Evolutionary conservation across 2,888 invertebrate species (phyloP).

Genomic region (Eupithecia centaureata): DNA sequence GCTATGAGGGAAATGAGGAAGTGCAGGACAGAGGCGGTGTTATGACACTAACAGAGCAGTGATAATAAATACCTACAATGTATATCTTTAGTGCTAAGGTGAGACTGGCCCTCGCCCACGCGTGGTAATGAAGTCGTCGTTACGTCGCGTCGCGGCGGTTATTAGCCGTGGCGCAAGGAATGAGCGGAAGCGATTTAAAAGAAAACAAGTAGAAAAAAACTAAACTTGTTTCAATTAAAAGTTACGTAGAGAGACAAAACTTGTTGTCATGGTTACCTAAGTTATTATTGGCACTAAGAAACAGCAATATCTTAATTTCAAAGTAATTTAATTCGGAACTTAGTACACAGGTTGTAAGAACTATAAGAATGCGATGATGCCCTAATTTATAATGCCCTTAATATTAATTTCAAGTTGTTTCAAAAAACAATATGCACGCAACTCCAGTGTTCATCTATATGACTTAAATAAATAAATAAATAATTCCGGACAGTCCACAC

Average conservation of each 20-base stretch:
- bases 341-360: too few relatives aligned
- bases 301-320: too few relatives aligned
- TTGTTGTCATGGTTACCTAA: not conserved
- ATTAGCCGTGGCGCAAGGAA: conserved; percentile 26
- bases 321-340: too few relatives aligned
- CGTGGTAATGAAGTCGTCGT: conserved; percentile 36
- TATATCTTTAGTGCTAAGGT: not conserved
- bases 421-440: too few relatives aligned
- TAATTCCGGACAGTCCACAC: too few relatives aligned
- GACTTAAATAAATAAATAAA: too few relatives aligned
- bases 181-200: conserved; percentile 31
- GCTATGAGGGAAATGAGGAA: not conserved
- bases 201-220: not conserved
- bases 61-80: not conserved
- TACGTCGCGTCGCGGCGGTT: conserved; percentile 24
- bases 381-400: too few relatives aligned
- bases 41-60: not conserved
- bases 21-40: not conserved
- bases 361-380: too few relatives aligned
- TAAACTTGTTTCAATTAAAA: not conserved
- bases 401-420: too few relatives aligned
- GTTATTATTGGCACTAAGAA: not conserved
- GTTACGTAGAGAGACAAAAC: not conserved
- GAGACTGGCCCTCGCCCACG: conserved; percentile 33
- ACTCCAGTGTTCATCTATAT: too few relatives aligned